Evolutionary conservation across 2,888 invertebrate genomes (phyloP).

Genomic region (Stramonita haemastoma): DNA sequence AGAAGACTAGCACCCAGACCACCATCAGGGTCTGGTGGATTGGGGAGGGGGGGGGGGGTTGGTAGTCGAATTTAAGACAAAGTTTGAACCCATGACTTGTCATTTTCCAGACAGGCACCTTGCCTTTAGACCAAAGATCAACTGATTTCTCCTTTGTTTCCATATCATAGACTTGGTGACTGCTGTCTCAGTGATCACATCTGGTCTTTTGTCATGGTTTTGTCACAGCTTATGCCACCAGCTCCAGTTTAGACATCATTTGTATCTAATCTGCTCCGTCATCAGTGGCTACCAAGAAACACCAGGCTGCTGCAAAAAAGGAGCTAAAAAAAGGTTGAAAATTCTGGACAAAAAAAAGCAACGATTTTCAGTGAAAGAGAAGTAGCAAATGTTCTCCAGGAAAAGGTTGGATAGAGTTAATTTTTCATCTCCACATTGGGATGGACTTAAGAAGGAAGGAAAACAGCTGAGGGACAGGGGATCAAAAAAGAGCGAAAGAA

Average conservation of each 20-base stretch:
- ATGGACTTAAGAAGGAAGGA: not conserved
- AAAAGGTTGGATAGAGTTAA: not conserved
- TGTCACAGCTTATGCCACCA: constrained; percentile 30
- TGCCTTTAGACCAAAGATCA: no score
- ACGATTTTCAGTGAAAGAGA: not conserved
- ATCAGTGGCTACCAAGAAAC: not conserved
- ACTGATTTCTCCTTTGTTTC: not conserved
- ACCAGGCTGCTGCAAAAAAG: not conserved
- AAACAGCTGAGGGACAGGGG: not conserved
- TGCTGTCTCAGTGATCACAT: not conserved
- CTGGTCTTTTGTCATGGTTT: constrained; percentile 27
- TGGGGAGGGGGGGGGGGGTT: no score
- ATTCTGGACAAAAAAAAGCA: constrained; percentile 19
- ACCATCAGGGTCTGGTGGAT: no score
- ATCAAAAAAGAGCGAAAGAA: no score
- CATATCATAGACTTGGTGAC: not conserved
- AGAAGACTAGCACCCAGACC: no score
- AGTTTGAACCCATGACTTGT: no score
- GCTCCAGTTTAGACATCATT: constrained; percentile 38
- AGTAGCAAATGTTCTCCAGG: constrained; percentile 23
- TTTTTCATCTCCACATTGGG: not conserved
- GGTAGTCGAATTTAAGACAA: no score
- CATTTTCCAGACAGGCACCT: no score
- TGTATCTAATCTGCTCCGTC: constrained; percentile 9
- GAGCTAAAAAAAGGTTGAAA: not conserved